phyloP scores from a whole-genome alignment of 1,140 invertebrate genomes.

The Eupeodes corollae region DNA sequence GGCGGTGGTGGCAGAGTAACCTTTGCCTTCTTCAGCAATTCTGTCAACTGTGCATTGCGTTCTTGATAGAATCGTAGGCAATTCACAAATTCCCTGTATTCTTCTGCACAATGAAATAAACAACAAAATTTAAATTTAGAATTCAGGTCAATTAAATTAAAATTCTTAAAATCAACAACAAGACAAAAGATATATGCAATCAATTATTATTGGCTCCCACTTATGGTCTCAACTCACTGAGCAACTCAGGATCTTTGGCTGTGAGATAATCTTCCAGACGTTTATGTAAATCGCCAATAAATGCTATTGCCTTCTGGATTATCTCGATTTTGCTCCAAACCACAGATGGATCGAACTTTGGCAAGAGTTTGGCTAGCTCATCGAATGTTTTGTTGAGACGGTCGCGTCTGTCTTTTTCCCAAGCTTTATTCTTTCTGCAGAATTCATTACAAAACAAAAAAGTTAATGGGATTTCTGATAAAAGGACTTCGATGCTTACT shows the following conservation, averaged over 20 bases:
- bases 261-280: slow-evolving; percentile 31
- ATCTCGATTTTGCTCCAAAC: slow-evolving; percentile 40
- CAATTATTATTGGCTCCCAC: too few species aligned
- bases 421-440: slow-evolving; percentile 34
- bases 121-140: not conserved
- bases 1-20: not conserved
- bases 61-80: slow-evolving; percentile 2
- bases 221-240: slow-evolving; percentile 5
- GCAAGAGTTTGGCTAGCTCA: slow-evolving; percentile 37
- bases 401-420: slow-evolving; percentile 41
- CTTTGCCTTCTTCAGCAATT: slow-evolving; percentile 4
- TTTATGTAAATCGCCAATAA: slow-evolving; percentile 38
- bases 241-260: slow-evolving; percentile 5
- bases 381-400: slow-evolving; percentile 40
- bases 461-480: not conserved
- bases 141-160: not conserved
- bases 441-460: not conserved
- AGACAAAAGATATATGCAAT: too few species aligned
- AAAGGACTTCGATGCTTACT: not conserved
- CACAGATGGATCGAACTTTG: slow-evolving; percentile 39
- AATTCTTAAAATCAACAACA: too few species aligned
- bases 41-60: not conserved
- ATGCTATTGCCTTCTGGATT: slow-evolving; percentile 33
- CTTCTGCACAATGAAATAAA: not conserved
- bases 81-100: slow-evolving; percentile 10